Conservation (phyloP, 2,797 vertebrate genomes). For the Lacerta viridis region DNA sequence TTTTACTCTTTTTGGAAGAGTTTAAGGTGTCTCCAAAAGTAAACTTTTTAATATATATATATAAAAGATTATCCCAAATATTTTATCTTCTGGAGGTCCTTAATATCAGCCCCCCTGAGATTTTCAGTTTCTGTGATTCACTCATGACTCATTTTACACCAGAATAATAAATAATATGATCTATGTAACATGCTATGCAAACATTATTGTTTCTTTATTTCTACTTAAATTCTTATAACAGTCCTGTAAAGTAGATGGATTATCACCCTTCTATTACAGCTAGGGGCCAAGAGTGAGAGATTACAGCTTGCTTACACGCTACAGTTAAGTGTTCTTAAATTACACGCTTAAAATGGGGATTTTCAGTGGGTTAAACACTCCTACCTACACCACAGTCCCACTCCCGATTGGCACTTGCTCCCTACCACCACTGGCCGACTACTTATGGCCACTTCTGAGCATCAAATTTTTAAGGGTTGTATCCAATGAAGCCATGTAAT, state of each 20-base stretch:
- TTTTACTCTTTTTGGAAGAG: not conserved
- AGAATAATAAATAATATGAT: not conserved
- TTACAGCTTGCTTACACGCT: not conserved
- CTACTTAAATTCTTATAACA: not conserved
- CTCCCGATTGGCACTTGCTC: too few relatives aligned
- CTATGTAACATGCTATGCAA: not conserved
- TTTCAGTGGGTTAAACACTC: too few relatives aligned
- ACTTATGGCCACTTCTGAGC: too few relatives aligned
- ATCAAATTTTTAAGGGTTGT: too few relatives aligned
- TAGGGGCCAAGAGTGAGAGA: not conserved
- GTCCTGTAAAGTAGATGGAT: not conserved
- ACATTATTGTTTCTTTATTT: not conserved
- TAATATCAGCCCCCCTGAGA: constrained; percentile 40
- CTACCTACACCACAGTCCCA: too few relatives aligned
- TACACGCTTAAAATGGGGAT: not conserved
- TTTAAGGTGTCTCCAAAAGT: constrained; percentile 21
- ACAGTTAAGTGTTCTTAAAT: not conserved
- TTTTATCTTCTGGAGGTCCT: constrained; percentile 36
- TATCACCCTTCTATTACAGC: not conserved
- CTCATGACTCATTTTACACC: constrained; percentile 53
- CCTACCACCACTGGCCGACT: too few relatives aligned
- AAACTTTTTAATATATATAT: too few relatives aligned
- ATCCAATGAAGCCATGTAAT: too few relatives aligned
- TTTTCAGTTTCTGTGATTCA: constrained; percentile 67
- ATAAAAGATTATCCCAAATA: not conserved